These are phyloP conservation scores for Babyrousa celebensis DNA, from an alignment of 2,797 vertebrate species.

Conservation along the genomic window DNA sequence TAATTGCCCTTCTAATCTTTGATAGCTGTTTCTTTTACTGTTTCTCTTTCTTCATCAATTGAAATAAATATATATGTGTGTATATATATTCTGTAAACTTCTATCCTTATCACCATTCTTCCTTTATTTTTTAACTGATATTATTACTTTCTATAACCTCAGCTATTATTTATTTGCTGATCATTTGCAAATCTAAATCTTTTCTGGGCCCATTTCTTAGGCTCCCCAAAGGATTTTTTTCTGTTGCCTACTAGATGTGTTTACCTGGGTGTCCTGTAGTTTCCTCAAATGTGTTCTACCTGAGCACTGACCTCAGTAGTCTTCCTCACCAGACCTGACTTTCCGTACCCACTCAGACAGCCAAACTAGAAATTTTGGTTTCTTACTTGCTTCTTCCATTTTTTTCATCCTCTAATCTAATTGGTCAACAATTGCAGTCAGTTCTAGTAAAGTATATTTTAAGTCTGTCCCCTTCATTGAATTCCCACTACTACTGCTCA, in stretches of 20 bases:
- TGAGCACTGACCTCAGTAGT: slow-evolving; percentile 10
- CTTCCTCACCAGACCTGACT: not conserved
- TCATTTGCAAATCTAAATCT: slow-evolving; percentile 25
- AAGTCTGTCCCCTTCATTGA: slow-evolving; percentile 19
- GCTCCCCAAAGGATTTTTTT: not conserved
- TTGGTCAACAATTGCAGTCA: not conserved
- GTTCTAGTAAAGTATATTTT: slow-evolving; percentile 44
- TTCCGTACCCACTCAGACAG: not conserved
- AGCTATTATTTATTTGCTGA: not conserved
- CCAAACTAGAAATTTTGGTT: not conserved
- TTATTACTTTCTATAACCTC: not conserved
- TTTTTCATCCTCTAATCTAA: not conserved
- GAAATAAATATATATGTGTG: not conserved
- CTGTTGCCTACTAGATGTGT: not conserved
- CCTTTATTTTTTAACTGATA: not conserved
- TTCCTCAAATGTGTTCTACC: slow-evolving; percentile 5
- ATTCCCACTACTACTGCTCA: not conserved
- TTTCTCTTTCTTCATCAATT: slow-evolving; percentile 34
- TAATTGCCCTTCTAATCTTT: slow-evolving; percentile 24
- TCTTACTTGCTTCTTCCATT: not conserved
- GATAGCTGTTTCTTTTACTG: not conserved
- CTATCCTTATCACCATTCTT: not conserved
- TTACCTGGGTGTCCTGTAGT: not conserved
- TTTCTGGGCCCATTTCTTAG: not conserved
- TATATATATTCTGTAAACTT: not conserved